These are phyloP conservation scores for Thyatira batis DNA, from an alignment of 2,888 invertebrate species.

Conservation along the genomic window DNA sequence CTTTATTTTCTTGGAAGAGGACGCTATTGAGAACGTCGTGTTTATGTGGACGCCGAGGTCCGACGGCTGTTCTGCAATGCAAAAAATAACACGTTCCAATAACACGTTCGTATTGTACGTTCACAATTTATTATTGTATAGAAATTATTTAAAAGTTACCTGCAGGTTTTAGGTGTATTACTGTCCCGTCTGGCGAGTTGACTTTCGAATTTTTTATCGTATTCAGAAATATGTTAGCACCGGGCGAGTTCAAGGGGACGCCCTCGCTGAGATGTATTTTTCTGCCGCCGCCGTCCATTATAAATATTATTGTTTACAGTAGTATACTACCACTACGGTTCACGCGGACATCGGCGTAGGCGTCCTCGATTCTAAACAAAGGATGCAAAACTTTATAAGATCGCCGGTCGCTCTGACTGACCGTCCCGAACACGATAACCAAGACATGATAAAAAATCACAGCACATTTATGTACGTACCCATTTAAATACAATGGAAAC, in stretches of 20 bases:
- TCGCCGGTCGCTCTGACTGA: conserved; percentile 41
- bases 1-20: conserved; percentile 74
- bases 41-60: conserved; percentile 77
- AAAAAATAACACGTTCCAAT: conserved; percentile 33
- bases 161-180: conserved; percentile 70
- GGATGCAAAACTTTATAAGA: conserved; percentile 71
- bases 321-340: conserved; percentile 54
- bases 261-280: conserved; percentile 71
- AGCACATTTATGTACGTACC: conserved; percentile 44
- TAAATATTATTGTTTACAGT: conserved; percentile 40
- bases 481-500: conserved; percentile 16
- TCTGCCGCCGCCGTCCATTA: conserved; percentile 69
- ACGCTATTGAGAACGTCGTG: conserved; percentile 74
- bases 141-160: conserved; percentile 47
- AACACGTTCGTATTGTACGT: conserved; percentile 20
- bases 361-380: conserved; percentile 74
- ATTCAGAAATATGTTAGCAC: conserved; percentile 75
- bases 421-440: conserved; percentile 51
- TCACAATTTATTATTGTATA: conserved; percentile 1
- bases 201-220: conserved; percentile 66
- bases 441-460: conserved; percentile 56
- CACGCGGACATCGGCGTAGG: conserved; percentile 57
- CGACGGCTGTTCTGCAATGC: conserved; percentile 65
- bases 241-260: conserved; percentile 67
- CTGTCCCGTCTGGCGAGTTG: conserved; percentile 66